Evolutionary conservation across 2,888 invertebrate genomes (phyloP).

Genomic region (Hydriomena furcata): DNA sequence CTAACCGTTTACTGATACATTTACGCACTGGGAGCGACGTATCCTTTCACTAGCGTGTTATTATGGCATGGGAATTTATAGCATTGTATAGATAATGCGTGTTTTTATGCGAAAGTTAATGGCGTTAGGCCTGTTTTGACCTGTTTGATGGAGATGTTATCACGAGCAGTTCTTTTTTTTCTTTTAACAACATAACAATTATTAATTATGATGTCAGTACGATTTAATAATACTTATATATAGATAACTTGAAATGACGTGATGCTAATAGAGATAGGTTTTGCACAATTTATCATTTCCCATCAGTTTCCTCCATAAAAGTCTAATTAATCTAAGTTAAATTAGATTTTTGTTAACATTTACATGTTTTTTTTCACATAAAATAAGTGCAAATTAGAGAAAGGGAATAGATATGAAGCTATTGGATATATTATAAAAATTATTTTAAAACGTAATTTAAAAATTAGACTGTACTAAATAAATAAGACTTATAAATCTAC

Average conservation of each 20-base stretch:
- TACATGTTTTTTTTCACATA: too few relatives aligned
- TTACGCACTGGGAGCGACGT: conserved; percentile 39
- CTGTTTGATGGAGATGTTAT: conserved; percentile 12
- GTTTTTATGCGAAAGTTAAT: conserved; percentile 30
- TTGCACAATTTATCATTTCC: too few relatives aligned
- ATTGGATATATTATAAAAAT: too few relatives aligned
- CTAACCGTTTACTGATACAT: conserved; percentile 45
- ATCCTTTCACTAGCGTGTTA: conserved; percentile 37
- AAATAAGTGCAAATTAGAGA: too few relatives aligned
- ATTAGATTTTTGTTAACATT: too few relatives aligned
- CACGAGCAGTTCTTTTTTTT: not conserved
- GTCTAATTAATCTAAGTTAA: too few relatives aligned
- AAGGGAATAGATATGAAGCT: too few relatives aligned
- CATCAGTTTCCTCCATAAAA: too few relatives aligned
- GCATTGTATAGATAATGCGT: conserved; percentile 19
- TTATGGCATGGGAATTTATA: conserved; percentile 25
- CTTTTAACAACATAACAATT: not conserved
- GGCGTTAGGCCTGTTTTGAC: conserved; percentile 7
- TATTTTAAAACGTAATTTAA: not conserved
- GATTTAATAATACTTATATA: too few relatives aligned
- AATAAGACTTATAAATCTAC: conserved; percentile 16
- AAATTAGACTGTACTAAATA: conserved; percentile 3
- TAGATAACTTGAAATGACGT: too few relatives aligned
- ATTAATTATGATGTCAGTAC: not conserved
- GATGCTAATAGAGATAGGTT: too few relatives aligned